Evolutionary conservation across 1,140 invertebrate species (phyloP), one percentile per base, ranked within the genome.

Genomic region (Drosophila triauraria): DNA sequence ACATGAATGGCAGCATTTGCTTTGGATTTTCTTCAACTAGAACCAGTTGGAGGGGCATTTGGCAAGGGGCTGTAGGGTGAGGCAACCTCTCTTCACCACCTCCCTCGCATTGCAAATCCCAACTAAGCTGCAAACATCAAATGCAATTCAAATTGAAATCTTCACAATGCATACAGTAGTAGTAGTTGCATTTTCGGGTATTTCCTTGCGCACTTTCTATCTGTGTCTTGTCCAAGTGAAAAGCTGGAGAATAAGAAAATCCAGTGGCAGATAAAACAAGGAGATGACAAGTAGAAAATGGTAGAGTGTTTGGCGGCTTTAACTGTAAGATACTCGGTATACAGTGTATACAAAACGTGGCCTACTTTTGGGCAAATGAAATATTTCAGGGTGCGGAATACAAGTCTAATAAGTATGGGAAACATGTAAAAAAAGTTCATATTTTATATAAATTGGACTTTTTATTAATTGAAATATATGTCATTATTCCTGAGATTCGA

Each of bases 91-190:
- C 5, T 12, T 12, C 12, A 7, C 10, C 15, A 9, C 38, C 27
- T 4, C 46, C 47, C 32, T 17, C 32, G 10, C 25, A 25, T 35
- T 50, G n/a, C 27, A 69, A 80, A 75, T 75, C 77, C 77, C 70
- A 80, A 80, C 78, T 80, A 80, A 80, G 76, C 78, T 79, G 75
- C 75, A 75, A 77, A 75, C 78, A 80, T 80, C 78, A 80, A 80
- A 80, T 69, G 78, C 77, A 80, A 80, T 80, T 80, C 77, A 80
- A 80, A 80, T 80, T 80, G 78, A 80, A 80, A 80, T 80, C 78
- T 64, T 75, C 68, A 80, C 70, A 80, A 80, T 80, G 78, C 70
- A 80, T 59, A 75, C 70, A 78, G 60, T 63, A 79, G 67, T 56
- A 57, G 60, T 64, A 51, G 27, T 30, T 30, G 76, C 68, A 80